These are phyloP conservation scores for Cephus spinipes DNA, from an alignment of 2,888 invertebrate species.

Conservation along the genomic window DNA sequence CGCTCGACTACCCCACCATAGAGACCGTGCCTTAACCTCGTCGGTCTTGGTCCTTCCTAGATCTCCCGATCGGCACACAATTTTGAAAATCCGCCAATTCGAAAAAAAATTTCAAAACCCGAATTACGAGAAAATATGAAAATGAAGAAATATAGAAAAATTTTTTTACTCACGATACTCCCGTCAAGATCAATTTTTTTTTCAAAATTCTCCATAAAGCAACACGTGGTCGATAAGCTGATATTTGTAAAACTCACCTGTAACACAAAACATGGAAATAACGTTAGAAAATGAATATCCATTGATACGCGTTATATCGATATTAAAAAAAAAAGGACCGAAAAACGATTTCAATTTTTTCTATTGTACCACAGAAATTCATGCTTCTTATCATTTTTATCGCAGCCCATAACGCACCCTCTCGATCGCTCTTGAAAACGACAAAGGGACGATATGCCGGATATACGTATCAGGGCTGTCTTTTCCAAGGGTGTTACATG, in stretches of 20 bases:
- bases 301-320: not conserved
- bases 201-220: not conserved
- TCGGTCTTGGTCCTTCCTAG: constrained; percentile 10
- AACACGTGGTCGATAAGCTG: not conserved
- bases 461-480: not conserved
- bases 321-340: constrained; percentile 12
- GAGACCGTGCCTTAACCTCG: not conserved
- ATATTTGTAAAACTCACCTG: constrained; percentile 32
- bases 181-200: not conserved
- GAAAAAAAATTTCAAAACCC: too few relatives aligned
- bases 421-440: not conserved
- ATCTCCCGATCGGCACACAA: not conserved
- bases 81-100: too few relatives aligned
- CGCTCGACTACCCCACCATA: too few relatives aligned
- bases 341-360: not conserved
- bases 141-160: too few relatives aligned
- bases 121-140: too few relatives aligned
- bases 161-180: not conserved
- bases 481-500: not conserved
- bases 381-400: not conserved
- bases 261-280: constrained; percentile 19
- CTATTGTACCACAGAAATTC: not conserved
- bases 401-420: not conserved
- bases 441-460: not conserved
- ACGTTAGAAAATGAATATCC: not conserved